A percentile compares a stretch with the other conserved stretches of the same genome.
Conservation (phyloP, 2,113 vertebrate genomes). For the Serinus canaria region DNA sequence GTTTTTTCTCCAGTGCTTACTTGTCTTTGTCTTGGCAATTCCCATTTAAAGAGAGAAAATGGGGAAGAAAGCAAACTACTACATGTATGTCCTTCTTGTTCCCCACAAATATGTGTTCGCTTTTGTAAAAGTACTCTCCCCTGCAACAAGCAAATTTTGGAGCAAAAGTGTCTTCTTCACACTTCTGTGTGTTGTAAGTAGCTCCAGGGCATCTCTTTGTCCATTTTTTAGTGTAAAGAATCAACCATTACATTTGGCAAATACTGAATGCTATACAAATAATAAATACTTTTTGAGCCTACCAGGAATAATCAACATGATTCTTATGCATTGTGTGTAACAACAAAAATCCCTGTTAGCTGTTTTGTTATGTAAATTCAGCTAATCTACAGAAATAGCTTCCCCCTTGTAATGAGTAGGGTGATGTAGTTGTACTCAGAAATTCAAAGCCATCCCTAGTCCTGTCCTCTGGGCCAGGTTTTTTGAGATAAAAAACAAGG, state of each 20-base stretch:
- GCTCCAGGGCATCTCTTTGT: background rate
- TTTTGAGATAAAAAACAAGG: background rate
- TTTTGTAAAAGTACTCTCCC: background rate
- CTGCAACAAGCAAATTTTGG: background rate
- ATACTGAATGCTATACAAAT: background rate
- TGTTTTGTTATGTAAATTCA: background rate
- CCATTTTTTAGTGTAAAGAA: background rate
- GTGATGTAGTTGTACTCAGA: background rate
- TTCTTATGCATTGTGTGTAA: background rate
- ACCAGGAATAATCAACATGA: background rate
- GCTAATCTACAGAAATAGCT: background rate
- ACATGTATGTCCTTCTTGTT: background rate
- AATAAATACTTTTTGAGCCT: background rate
- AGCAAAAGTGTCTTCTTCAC: background rate
- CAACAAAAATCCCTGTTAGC: background rate
- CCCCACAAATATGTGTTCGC: accelerated
- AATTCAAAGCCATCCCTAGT: background rate
- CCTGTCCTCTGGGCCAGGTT: background rate
- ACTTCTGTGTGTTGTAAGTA: background rate
- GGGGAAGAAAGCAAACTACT: background rate
- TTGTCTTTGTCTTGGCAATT: background rate
- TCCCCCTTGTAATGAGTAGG: background rate
- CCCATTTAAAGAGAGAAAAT: background rate
- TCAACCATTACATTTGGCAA: background rate
- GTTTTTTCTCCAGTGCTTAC: background rate